A percentile compares a stretch with the other conserved stretches of the same genome.
Evolutionary conservation across 2,888 invertebrate genomes (phyloP).

Genomic region (Nomada goodeniana): DNA sequence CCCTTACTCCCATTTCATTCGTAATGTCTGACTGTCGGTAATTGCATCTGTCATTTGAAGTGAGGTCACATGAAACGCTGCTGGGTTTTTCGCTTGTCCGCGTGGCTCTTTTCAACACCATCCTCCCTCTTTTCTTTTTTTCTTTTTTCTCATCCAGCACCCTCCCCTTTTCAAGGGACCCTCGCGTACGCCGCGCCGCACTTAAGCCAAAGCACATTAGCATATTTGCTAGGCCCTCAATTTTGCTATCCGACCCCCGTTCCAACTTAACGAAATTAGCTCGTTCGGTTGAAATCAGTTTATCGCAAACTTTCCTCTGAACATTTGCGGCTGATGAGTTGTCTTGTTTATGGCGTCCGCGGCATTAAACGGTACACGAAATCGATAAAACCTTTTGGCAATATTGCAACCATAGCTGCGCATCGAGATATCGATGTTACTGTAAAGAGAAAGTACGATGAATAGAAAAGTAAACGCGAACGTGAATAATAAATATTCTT

Average conservation of each 20-base stretch:
- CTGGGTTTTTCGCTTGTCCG: not conserved
- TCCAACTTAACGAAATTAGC: conserved; percentile 51
- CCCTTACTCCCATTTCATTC: not conserved
- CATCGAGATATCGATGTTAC: no score
- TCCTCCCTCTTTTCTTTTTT: conserved; percentile 4
- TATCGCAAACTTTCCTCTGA: conserved; percentile 21
- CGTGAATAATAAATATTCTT: no score
- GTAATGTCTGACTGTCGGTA: conserved; percentile 5
- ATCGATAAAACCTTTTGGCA: no score
- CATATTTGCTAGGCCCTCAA: conserved; percentile 70
- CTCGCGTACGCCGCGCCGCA: conserved; percentile 50
- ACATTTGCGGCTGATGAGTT: not conserved
- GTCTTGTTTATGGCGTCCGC: not conserved
- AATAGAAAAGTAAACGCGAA: no score
- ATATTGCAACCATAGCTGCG: no score
- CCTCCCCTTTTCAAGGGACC: conserved; percentile 38
- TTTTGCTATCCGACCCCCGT: conserved; percentile 46
- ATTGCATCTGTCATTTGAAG: conserved; percentile 27
- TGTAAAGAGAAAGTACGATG: no score
- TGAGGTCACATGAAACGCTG: conserved; percentile 2
- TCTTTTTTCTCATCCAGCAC: not conserved
- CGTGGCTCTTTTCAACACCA: conserved; percentile 13
- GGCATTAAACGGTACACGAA: not conserved
- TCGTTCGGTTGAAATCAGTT: conserved; percentile 32
- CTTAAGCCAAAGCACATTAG: conserved; percentile 73